phyloP scores from a whole-genome alignment of 37 sponge, comb jelly and placozoan species.

The Crambe crambe region DNA sequence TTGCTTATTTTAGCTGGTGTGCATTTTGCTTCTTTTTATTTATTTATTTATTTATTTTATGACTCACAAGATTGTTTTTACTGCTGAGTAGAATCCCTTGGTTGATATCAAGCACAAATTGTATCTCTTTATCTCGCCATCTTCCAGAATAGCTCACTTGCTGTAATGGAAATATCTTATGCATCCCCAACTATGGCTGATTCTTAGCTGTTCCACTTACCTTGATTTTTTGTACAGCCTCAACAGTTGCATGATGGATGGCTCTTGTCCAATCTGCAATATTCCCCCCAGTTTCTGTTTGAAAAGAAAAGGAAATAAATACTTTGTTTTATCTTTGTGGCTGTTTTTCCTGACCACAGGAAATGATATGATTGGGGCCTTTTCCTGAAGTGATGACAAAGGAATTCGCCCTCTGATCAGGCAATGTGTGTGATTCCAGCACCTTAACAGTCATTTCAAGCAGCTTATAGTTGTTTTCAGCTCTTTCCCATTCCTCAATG shows the following conservation, averaged over 20 bases:
- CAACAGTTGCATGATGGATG: conserved; percentile 25
- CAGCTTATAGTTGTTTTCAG: conserved; percentile 26
- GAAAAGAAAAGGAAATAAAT: not conserved
- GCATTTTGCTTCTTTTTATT: too few relatives aligned
- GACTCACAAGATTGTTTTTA: conserved; percentile 5
- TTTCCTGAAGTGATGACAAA: conserved; percentile 26
- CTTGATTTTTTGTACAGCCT: conserved; percentile 11
- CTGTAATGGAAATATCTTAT: not conserved
- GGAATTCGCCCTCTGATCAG: conserved; percentile 30
- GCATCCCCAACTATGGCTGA: too few relatives aligned
- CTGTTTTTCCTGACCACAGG: conserved; percentile 26
- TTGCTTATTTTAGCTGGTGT: not conserved
- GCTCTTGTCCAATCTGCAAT: conserved; percentile 13
- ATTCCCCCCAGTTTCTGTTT: conserved; percentile 1
- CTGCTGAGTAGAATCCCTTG: conserved; percentile 31
- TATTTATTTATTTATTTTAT: too few relatives aligned
- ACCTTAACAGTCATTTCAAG: conserved; percentile 27
- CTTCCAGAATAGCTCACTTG: conserved; percentile 11
- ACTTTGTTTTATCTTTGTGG: not conserved
- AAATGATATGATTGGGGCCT: conserved; percentile 45
- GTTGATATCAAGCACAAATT: conserved; percentile 23
- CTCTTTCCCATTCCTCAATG: conserved; percentile 36
- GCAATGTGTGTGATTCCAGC: conserved; percentile 21
- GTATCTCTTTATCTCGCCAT: conserved; percentile 16
- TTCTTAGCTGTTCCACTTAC: too few relatives aligned